Base-by-base conservation (phyloP, 1,140 invertebrate genomes). In the Pseudobourletiella spinata region DNA sequence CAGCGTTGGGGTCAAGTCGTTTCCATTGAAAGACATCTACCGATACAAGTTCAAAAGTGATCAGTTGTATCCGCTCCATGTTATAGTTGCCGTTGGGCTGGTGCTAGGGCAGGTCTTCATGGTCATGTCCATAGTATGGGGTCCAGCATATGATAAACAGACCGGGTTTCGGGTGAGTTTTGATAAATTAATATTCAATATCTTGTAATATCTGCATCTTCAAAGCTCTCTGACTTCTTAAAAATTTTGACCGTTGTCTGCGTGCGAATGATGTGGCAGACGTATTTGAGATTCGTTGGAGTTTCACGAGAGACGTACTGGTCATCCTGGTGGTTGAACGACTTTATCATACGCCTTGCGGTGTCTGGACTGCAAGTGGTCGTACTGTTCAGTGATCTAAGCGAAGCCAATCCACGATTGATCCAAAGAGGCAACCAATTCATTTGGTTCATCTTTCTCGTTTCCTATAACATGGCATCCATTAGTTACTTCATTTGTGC, bases 131-230 rank as follows among this genome's bases (percentile, higher is more conserved):
- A 50, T 65, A 14, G 54, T 65, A 15, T 15, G 39, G 6, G 63
- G 43, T 8, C 58, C 63, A 1, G 52, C 58, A 1, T 39, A 24
- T 2, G 63, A 65, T 20, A 57, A 51, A 18, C 52, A 65, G 29
- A 51, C 20, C 43, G 63, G 63, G 42, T 65, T 65, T 51, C 51
- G 57, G 51, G 63, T 60, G 39, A 39, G 32, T 11, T 39, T 39
- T 11, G 32, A n/a, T n/a, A n/a, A n/a, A n/a, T n/a, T n/a, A n/a
- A n/a, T n/a, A n/a, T n/a, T n/a, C n/a, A n/a, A n/a, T n/a, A n/a
- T n/a, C n/a, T n/a, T n/a, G n/a, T n/a, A n/a, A n/a, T n/a, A n/a
- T n/a, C n/a, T n/a, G 20, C 14, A 39, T 1, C 8, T 50, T 32
- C 18, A 16, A 11, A 44, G 35, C 30, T 52, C 29, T 28, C 1